Conservation (phyloP, 2,888 invertebrate genomes). For the Dichetophora obliterata region DNA sequence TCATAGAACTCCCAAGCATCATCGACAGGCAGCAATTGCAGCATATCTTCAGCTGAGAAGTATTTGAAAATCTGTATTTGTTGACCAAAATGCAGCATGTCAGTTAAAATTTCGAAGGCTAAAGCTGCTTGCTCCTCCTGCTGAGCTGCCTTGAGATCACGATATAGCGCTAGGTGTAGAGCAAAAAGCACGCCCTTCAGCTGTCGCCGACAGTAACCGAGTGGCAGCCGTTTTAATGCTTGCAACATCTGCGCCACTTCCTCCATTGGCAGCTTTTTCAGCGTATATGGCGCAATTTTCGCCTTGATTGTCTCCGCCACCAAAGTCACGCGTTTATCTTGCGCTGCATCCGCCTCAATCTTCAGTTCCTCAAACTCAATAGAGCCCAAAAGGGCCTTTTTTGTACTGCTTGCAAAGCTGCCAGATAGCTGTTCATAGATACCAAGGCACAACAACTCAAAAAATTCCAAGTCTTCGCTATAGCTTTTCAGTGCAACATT, state of each 20-base stretch:
- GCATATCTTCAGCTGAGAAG: conserved; percentile 55
- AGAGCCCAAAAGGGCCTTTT: conserved; percentile 52
- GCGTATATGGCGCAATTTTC: conserved; percentile 39
- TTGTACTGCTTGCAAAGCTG: conserved; percentile 44
- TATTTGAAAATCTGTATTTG: conserved; percentile 59
- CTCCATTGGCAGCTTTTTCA: conserved; percentile 50
- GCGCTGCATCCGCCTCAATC: conserved; percentile 19
- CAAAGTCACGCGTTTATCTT: conserved; percentile 37
- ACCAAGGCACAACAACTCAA: conserved; percentile 57
- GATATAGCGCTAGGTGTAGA: conserved; percentile 58
- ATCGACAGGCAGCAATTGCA: conserved; percentile 56
- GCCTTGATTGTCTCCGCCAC: conserved; percentile 41
- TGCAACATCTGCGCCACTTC: conserved; percentile 49
- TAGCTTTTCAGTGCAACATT: neutral
- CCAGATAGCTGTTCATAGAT: conserved; percentile 53
- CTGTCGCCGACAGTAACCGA: conserved; percentile 55
- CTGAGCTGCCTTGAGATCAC: conserved; percentile 56
- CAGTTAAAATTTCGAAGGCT: conserved; percentile 55
- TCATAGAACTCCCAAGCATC: conserved; percentile 59
- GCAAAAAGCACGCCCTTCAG: conserved; percentile 59
- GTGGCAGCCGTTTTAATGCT: conserved; percentile 56
- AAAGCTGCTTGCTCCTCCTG: conserved; percentile 45
- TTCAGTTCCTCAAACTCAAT: conserved; percentile 50
- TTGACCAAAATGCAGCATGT: conserved; percentile 64
- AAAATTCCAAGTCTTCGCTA: conserved; percentile 56